These are phyloP conservation scores for Mercenaria mercenaria DNA, from an alignment of 1,140 invertebrate genomes.

Conservation along the genomic window DNA sequence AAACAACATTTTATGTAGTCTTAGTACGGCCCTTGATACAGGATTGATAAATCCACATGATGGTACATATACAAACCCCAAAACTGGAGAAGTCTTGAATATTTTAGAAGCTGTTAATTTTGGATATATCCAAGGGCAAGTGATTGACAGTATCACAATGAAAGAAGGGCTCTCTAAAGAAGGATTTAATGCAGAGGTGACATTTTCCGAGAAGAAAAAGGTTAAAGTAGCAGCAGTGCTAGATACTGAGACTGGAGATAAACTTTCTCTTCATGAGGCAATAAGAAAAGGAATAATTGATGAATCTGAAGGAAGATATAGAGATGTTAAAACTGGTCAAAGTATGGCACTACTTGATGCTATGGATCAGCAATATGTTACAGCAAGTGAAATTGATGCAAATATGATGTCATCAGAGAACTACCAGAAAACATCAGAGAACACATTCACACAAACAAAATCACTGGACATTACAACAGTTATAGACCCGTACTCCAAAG, in stretches of 20 bases:
- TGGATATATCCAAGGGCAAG: slow-evolving; percentile 76
- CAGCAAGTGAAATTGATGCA: slow-evolving; percentile 74
- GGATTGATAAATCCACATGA: slow-evolving; percentile 77
- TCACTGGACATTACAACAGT: slow-evolving; percentile 78
- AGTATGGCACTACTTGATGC: slow-evolving; percentile 91
- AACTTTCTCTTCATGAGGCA: slow-evolving; percentile 79
- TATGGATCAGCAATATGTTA: slow-evolving; percentile 73
- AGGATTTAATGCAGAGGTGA: slow-evolving; percentile 78
- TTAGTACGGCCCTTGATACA: slow-evolving; percentile 84
- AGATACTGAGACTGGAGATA: slow-evolving; percentile 91
- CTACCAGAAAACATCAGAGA: slow-evolving; percentile 66
- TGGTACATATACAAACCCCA: slow-evolving; percentile 91
- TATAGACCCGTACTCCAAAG: slow-evolving; percentile 87
- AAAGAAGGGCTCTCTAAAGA: slow-evolving; percentile 75
- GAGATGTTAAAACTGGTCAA: slow-evolving; percentile 90
- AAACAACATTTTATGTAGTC: slow-evolving; percentile 90
- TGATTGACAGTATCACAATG: slow-evolving; percentile 76
- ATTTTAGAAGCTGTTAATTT: slow-evolving; percentile 89
- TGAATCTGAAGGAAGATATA: slow-evolving; percentile 88
- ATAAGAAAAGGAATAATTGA: slow-evolving; percentile 79
- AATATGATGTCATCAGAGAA: slow-evolving; percentile 70
- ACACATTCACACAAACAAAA: slow-evolving; percentile 74
- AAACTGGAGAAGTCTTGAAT: slow-evolving; percentile 90
- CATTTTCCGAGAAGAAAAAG: slow-evolving; percentile 77
- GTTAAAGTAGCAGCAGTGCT: slow-evolving; percentile 87